Conservation (phyloP, 53 echinoderm and acorn worm genomes). For the Holothuria scabra region DNA sequence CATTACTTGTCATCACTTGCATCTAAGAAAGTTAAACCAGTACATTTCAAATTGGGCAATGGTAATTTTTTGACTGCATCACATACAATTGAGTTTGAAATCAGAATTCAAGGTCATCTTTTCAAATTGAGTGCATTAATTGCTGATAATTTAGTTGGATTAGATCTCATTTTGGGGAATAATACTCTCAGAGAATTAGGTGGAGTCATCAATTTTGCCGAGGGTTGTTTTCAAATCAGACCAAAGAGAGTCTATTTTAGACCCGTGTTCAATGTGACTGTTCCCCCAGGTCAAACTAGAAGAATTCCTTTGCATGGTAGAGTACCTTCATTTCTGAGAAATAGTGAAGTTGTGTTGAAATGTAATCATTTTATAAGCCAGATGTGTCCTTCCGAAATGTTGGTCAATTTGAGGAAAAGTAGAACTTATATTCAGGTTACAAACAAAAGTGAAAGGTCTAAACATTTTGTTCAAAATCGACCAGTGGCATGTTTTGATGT, state of each 20-base stretch:
- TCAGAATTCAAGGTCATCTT: neutral
- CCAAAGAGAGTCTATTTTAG: too few relatives aligned
- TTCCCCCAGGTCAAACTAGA: neutral
- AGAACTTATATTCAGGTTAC: slow-evolving; percentile 9
- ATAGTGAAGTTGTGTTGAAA: neutral
- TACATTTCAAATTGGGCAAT: neutral
- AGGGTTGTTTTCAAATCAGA: too few relatives aligned
- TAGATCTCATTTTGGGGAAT: too few relatives aligned
- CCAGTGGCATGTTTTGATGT: neutral
- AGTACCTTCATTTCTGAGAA: slow-evolving; percentile 5
- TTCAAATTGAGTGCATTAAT: neutral
- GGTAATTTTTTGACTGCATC: slow-evolving; percentile 9
- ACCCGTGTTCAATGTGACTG: too few relatives aligned
- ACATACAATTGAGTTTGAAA: neutral
- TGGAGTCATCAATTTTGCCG: too few relatives aligned
- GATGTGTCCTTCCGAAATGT: slow-evolving; percentile 16
- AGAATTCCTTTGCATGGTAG: neutral
- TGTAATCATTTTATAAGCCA: neutral
- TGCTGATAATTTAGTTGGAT: too few relatives aligned
- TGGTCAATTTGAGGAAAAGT: neutral
- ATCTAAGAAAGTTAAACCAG: slow-evolving; percentile 7
- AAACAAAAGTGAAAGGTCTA: neutral
- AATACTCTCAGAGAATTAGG: too few relatives aligned
- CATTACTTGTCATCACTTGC: slow-evolving; percentile 5
- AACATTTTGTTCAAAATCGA: neutral